Conservation (phyloP, 1,140 invertebrate genomes). For the Pogonognathellus flavescens region DNA sequence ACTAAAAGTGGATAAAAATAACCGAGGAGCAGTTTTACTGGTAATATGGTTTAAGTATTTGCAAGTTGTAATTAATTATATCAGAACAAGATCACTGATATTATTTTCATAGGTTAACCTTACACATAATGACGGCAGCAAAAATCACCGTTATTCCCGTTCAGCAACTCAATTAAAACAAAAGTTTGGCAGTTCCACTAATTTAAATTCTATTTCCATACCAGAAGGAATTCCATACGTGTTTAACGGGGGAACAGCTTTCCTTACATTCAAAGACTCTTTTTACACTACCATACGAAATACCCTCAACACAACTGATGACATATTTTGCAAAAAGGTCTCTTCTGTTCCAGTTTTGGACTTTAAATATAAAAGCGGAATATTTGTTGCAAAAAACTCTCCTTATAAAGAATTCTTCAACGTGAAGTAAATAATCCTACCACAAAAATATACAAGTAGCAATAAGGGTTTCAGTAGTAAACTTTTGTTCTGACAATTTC, state of each 20-base stretch:
- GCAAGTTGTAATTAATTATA: no score
- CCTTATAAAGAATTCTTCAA: conserved; percentile 57
- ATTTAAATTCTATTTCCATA: background rate
- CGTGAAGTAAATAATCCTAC: conserved; percentile 5
- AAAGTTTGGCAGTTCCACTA: background rate
- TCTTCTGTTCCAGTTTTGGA: conserved; percentile 33
- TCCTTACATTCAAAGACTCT: conserved; percentile 50
- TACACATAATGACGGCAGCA: background rate
- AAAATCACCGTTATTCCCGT: background rate
- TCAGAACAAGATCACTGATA: no score
- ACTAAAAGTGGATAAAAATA: conserved; percentile 42
- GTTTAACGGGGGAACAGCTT: conserved; percentile 1
- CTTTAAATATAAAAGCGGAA: conserved; percentile 28
- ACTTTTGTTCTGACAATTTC: background rate
- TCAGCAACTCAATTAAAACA: background rate
- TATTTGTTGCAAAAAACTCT: conserved; percentile 56
- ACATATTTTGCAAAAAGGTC: conserved; percentile 30
- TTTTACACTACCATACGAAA: conserved; percentile 55
- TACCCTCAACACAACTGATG: conserved; percentile 3
- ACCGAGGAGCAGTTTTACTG: conserved; percentile 5
- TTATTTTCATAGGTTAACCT: background rate
- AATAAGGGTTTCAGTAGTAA: background rate
- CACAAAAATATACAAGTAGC: background rate
- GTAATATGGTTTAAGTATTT: no score
- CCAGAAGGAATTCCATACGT: conserved; percentile 17